Base-by-base conservation (phyloP, 1,140 invertebrate species). In the Drosophila nasuta region DNA sequence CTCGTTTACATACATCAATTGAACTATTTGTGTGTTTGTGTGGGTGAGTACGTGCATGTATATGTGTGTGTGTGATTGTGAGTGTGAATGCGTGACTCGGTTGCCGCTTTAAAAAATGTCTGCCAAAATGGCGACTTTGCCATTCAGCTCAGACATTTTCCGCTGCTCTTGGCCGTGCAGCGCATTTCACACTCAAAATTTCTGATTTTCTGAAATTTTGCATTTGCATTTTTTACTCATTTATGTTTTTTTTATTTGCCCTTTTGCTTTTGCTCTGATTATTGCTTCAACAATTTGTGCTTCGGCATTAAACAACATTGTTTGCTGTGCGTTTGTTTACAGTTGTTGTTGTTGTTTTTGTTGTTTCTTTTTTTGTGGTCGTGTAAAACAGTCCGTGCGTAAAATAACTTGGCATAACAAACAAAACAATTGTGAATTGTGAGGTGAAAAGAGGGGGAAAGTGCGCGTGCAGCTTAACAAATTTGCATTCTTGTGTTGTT, bases 301-400 rank as follows among this genome's bases (percentile, higher is more conserved):
- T 88, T 82, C 82, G 75, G 82, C 82, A 86, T 86, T 86, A 79
- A 86, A 77, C 68, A 73, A 43, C 59, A 63, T 35, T 60, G 67
- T 28, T 48, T 67, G 69, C 72, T 81, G 30, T 76, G 41, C 41
- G 41, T 67, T 52, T 33, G 33, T 57, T 62, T 54, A 30, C 54
- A 57, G 46, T 66, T 73, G 41, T 58, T 59, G 41, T 78, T 68
- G 45, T 45, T 41, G 25, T 48, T 67, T 58, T 75, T 81, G 25
- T 65, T 82, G 66, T 41, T 25, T 25, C 33, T 15, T 58, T 88
- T 88, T 66, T 82, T 79, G 45, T 72, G 54, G 68, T 76, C 68
- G 30, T 69, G 67, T 63, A 46, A 67, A 87, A 87, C 82, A 82
- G 83, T 88, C 83, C 83, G 83, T 88, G 83, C 85, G 81, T 87